phyloP scores from a whole-genome alignment of 2,113 vertebrate genomes.

The Prunella himalayana region DNA sequence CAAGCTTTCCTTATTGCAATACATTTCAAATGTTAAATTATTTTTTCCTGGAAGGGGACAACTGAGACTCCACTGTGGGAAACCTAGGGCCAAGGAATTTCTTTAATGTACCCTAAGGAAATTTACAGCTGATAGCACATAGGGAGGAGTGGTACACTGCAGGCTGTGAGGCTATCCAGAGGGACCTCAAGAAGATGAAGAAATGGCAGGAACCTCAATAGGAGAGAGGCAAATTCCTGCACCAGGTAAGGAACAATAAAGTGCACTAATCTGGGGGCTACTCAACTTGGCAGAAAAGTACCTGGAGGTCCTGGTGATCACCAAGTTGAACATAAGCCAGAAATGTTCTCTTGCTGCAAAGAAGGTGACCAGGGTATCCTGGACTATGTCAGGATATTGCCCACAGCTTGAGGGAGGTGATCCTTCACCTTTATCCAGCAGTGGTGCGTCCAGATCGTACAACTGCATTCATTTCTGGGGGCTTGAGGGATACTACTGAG shows the following conservation, averaged over 20 bases:
- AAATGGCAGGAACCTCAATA: background rate
- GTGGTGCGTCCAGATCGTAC: background rate
- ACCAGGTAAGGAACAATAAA: background rate
- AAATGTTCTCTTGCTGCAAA: background rate
- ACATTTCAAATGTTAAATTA: background rate
- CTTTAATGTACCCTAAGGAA: background rate
- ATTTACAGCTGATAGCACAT: background rate
- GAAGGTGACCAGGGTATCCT: background rate
- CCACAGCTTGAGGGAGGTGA: fast-evolving
- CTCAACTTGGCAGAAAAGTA: background rate
- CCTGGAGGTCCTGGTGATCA: background rate
- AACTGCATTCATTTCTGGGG: background rate
- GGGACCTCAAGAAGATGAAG: background rate
- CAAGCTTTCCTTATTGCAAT: background rate
- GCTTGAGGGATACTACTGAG: background rate
- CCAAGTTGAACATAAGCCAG: background rate
- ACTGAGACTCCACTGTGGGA: background rate
- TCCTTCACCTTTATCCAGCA: background rate
- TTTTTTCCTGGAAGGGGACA: background rate
- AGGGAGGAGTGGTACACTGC: background rate
- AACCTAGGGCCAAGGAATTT: background rate
- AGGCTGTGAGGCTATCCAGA: background rate
- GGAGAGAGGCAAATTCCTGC: background rate
- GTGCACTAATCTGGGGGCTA: background rate
- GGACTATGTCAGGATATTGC: fast-evolving